Evolutionary conservation across 2,113 vertebrate species (phyloP).

Genomic region (Coptodon bakossiorum): DNA sequence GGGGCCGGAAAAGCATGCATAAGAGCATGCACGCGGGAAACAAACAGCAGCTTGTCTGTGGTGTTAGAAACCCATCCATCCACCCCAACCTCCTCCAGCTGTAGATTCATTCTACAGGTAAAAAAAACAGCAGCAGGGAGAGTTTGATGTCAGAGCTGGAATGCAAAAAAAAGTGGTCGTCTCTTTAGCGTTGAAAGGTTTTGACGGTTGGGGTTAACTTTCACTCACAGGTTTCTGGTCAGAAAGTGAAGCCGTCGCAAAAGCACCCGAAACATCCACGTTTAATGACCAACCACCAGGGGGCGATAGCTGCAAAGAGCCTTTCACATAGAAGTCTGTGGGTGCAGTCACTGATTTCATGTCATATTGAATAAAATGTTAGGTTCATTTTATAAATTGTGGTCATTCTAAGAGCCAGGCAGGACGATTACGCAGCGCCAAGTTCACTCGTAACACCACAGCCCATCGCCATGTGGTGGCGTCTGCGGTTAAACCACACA

Average conservation of each 20-base stretch:
- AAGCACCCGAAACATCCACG: not conserved
- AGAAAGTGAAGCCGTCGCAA: not conserved
- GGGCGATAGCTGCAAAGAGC: not conserved
- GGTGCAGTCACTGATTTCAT: not conserved
- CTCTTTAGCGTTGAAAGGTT: not conserved
- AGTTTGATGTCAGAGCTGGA: not conserved
- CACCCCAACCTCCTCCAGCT: not conserved
- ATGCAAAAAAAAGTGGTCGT: not conserved
- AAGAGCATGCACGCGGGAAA: not conserved
- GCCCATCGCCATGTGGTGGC: fast-evolving
- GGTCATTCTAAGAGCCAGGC: fast-evolving
- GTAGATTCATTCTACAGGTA: not conserved
- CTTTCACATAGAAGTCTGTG: not conserved
- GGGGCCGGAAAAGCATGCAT: fast-evolving
- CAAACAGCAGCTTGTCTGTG: not conserved
- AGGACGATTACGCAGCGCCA: fast-evolving
- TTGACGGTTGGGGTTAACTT: not conserved
- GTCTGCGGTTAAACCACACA: not conserved
- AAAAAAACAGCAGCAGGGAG: not conserved
- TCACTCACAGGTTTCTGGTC: not conserved
- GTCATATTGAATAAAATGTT: not conserved
- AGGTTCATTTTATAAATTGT: not conserved
- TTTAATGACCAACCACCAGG: not conserved
- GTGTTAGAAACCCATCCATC: not conserved
- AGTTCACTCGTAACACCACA: fast-evolving